Conservation (phyloP, 2,888 invertebrate species). For the Pherbina coryleti region DNA sequence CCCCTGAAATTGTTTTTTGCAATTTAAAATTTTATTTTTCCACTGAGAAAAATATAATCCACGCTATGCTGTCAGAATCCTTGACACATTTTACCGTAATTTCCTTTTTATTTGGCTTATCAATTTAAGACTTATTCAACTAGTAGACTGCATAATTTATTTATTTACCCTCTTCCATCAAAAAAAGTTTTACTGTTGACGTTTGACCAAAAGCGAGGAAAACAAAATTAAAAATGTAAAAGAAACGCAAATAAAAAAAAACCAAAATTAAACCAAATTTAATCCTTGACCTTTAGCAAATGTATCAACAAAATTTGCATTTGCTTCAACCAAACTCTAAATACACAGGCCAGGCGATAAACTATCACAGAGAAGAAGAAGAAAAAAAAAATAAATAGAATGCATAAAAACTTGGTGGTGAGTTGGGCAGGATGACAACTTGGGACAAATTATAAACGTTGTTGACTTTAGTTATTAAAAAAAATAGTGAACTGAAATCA, state of each 20-base stretch:
- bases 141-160: conserved; percentile 13
- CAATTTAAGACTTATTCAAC: neutral
- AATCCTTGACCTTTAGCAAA: conserved; percentile 28
- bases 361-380: no score
- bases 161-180: neutral
- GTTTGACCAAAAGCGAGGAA: neutral
- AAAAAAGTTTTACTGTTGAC: conserved; percentile 3
- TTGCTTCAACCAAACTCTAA: neutral
- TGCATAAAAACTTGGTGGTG: no score
- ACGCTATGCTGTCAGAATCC: neutral
- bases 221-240: conserved; percentile 16
- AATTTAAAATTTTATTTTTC: no score
- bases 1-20: no score
- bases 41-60: no score
- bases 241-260: neutral
- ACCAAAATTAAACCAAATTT: conserved; percentile 17
- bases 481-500: conserved; percentile 8
- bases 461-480: conserved; percentile 32
- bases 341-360: neutral
- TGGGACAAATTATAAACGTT: neutral
- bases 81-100: conserved; percentile 1
- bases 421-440: neutral
- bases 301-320: conserved; percentile 8
- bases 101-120: neutral
- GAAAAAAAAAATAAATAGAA: no score